Percentiles rank a stretch among this genome's conserved stretches.
Evolutionary conservation across 2,888 invertebrate genomes (phyloP).

Genomic region (Oxycera nigricornis): DNA sequence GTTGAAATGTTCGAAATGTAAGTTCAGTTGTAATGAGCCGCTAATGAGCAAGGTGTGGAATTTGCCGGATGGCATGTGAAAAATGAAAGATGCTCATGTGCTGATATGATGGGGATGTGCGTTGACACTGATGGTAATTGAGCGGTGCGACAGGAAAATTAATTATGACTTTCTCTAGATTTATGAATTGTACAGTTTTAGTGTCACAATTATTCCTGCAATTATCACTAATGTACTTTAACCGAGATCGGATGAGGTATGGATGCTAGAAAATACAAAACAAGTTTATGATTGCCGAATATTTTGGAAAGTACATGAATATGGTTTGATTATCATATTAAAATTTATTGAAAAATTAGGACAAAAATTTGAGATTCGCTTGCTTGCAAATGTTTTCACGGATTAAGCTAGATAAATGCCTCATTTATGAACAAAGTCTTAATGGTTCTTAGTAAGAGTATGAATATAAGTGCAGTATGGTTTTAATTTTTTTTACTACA

Average conservation of each 20-base stretch:
- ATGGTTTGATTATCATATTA: neutral
- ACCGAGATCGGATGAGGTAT: too few relatives aligned
- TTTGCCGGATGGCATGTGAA: neutral
- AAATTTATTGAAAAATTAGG: too few relatives aligned
- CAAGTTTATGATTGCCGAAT: too few relatives aligned
- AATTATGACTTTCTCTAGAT: slow-evolving; percentile 35
- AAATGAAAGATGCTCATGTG: slow-evolving; percentile 13
- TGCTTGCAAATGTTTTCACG: too few relatives aligned
- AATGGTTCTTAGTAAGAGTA: too few relatives aligned
- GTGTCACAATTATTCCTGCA: slow-evolving; percentile 1
- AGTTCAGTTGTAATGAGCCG: slow-evolving; percentile 21
- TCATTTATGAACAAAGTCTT: too few relatives aligned
- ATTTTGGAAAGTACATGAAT: neutral
- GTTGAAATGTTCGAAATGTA: neutral
- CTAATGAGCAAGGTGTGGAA: neutral
- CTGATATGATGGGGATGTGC: neutral
- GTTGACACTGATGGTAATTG: slow-evolving; percentile 7
- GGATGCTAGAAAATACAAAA: too few relatives aligned
- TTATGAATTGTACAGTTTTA: slow-evolving; percentile 3
- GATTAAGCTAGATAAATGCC: too few relatives aligned
- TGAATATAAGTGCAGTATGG: too few relatives aligned
- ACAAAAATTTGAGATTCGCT: too few relatives aligned
- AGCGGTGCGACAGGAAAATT: neutral
- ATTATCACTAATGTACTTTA: too few relatives aligned
- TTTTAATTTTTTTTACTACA: too few relatives aligned